These are phyloP conservation scores for Lepidocyrtoides sp. DNA, from an alignment of 2,888 invertebrate genomes.

Conservation along the genomic window DNA sequence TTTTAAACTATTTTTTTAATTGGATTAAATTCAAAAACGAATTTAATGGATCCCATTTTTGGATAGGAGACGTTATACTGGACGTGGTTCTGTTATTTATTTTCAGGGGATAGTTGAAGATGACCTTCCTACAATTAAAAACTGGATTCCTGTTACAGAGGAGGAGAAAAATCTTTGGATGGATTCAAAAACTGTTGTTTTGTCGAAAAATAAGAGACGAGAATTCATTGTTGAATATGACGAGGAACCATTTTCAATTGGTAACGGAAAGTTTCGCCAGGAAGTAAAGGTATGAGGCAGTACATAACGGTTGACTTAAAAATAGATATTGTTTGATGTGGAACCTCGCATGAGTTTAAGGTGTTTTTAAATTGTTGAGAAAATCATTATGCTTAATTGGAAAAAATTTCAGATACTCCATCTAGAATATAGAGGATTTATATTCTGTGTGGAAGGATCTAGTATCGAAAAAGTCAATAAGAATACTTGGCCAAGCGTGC, in stretches of 20 bases:
- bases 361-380: too few species aligned
- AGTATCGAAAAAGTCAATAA: not conserved
- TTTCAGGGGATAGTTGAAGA: not conserved
- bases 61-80: too few species aligned
- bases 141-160: slow-evolving; percentile 21
- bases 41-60: too few species aligned
- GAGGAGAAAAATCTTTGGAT: slow-evolving; percentile 22
- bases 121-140: not conserved
- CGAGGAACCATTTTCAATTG: not conserved
- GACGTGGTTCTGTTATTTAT: not conserved
- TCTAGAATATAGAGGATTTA: not conserved
- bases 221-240: not conserved
- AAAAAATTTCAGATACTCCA: not conserved
- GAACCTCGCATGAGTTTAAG: too few species aligned
- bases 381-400: not conserved
- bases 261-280: not conserved
- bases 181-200: not conserved
- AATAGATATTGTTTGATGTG: not conserved
- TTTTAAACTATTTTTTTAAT: not conserved
- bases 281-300: not conserved
- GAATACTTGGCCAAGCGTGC: slow-evolving; percentile 6
- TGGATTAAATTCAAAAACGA: too few species aligned
- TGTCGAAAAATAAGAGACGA: not conserved
- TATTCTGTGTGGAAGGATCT: not conserved
- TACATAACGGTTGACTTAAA: not conserved